These are phyloP conservation scores for Montifringilla adamsi DNA, from an alignment of 2,113 vertebrate genomes.

Conservation along the genomic window DNA sequence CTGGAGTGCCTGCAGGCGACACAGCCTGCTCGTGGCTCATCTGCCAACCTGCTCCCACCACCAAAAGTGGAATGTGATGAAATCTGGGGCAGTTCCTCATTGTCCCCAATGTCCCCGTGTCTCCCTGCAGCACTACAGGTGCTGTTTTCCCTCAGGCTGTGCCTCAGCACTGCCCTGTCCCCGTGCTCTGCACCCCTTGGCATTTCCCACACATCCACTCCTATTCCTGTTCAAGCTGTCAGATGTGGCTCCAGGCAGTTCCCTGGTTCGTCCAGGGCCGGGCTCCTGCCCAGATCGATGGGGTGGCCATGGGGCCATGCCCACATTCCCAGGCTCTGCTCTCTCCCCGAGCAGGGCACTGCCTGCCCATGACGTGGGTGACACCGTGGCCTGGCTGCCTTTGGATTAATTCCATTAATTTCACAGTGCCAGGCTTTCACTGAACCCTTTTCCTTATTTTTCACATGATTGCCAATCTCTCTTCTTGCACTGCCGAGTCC, in stretches of 20 bases:
- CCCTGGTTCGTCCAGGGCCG: fast-evolving
- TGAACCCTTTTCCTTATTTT: constrained; percentile 50
- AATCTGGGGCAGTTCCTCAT: neutral
- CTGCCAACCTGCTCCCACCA: neutral
- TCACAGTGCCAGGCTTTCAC: constrained; percentile 45
- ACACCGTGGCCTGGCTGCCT: neutral
- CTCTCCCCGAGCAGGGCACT: neutral
- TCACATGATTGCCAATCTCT: constrained; percentile 42
- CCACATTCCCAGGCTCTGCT: neutral
- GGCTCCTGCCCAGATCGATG: neutral
- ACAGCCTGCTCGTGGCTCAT: neutral
- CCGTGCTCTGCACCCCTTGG: neutral
- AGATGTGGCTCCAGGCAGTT: fast-evolving
- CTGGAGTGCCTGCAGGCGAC: neutral
- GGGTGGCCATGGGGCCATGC: neutral
- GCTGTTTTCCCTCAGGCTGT: neutral
- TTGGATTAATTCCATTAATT: constrained; percentile 50
- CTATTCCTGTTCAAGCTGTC: fast-evolving
- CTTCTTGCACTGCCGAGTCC: neutral
- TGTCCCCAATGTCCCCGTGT: fast-evolving
- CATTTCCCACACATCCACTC: neutral
- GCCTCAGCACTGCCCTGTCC: neutral
- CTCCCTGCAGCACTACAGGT: neutral
- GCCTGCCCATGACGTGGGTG: neutral
- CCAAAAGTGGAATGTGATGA: fast-evolving